A percentile compares a stretch with the other conserved stretches of the same genome.
Evolutionary conservation across 1,140 invertebrate genomes (phyloP).

Genomic region (Oryctes rhinoceros): DNA sequence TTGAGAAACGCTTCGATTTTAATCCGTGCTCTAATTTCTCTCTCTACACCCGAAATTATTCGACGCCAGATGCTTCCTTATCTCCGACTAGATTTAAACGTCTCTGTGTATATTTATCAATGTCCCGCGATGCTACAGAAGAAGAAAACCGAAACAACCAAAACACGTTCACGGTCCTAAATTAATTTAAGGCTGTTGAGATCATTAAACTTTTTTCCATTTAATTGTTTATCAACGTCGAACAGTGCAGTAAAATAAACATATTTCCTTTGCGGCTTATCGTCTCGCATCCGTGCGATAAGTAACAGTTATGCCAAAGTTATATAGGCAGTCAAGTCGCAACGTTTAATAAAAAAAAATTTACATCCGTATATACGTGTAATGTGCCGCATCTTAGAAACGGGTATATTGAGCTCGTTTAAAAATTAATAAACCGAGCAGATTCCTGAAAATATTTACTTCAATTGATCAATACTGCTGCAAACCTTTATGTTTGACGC

Average conservation of each 20-base stretch:
- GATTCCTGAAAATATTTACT: too few species aligned
- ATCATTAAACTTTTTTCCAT: neutral
- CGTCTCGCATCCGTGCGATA: conserved; percentile 25
- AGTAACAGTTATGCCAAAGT: conserved; percentile 1
- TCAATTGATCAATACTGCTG: too few species aligned
- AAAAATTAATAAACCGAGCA: too few species aligned
- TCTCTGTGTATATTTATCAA: neutral
- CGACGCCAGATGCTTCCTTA: conserved; percentile 8
- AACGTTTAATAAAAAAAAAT: neutral
- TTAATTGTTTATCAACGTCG: conserved; percentile 16
- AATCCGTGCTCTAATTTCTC: conserved; percentile 16
- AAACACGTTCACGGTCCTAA: neutral
- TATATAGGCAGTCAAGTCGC: neutral
- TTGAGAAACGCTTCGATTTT: neutral
- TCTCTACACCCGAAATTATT: neutral
- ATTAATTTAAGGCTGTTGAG: neutral
- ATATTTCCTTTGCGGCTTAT: conserved; percentile 20
- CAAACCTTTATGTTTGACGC: too few species aligned
- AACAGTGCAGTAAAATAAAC: neutral
- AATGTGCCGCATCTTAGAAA: too few species aligned
- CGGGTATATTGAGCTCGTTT: too few species aligned
- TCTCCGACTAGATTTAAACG: conserved; percentile 5
- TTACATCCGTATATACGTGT: neutral
- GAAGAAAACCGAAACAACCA: neutral
- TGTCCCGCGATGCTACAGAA: neutral